Percentiles rank a stretch among this genome's conserved stretches.
Conservation (phyloP, 2,113 vertebrate genomes). For the Labeo rohita region DNA sequence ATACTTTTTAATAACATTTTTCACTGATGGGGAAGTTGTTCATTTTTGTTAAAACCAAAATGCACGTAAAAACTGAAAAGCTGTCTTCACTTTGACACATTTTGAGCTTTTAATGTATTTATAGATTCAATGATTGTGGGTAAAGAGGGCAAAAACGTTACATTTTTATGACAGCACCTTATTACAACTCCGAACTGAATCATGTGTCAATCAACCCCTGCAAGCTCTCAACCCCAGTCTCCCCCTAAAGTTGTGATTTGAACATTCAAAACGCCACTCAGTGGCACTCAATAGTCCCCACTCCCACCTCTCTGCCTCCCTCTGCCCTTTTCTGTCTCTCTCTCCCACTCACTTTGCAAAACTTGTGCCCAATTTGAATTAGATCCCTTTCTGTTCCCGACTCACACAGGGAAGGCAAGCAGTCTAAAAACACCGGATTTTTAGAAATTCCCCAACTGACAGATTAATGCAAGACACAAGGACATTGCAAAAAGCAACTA, state of each 20-base stretch:
- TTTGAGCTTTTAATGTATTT: not conserved
- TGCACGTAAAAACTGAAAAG: not conserved
- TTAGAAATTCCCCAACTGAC: slow-evolving; percentile 32
- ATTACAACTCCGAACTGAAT: not conserved
- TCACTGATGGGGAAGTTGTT: not conserved
- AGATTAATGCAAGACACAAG: slow-evolving; percentile 33
- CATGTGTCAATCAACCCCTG: not conserved
- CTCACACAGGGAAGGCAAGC: slow-evolving; percentile 70
- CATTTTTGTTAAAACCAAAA: not conserved
- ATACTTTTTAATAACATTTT: not conserved
- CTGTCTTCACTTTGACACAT: not conserved
- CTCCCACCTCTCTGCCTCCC: slow-evolving; percentile 43
- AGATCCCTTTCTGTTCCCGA: slow-evolving; percentile 78
- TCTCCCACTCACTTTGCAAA: slow-evolving; percentile 60
- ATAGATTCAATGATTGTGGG: not conserved
- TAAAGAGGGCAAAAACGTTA: not conserved
- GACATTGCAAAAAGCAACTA: slow-evolving; percentile 33
- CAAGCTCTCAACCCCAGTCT: not conserved
- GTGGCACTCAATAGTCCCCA: slow-evolving; percentile 29
- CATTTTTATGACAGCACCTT: not conserved
- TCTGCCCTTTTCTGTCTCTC: slow-evolving; percentile 40
- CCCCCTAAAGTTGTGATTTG: slow-evolving; percentile 6
- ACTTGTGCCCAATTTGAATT: slow-evolving; percentile 72
- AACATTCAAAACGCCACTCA: slow-evolving; percentile 18
- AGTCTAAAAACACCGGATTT: slow-evolving; percentile 50